Evolutionary conservation across 2,797 vertebrate genomes (phyloP).

Genomic region (Sparidentex hasta): DNA sequence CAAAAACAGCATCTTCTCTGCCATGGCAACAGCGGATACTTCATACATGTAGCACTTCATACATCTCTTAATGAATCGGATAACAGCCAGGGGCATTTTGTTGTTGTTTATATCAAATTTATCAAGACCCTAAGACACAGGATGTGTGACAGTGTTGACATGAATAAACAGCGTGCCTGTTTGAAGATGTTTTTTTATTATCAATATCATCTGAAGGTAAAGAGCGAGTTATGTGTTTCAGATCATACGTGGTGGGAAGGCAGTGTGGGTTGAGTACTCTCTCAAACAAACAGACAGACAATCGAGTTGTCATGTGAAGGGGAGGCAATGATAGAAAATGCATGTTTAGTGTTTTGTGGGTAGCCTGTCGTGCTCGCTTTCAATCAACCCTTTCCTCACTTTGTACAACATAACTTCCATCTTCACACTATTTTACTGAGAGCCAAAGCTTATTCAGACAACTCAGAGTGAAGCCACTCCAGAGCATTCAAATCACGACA

Average conservation of each 20-base stretch:
- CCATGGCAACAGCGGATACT: constrained; percentile 43
- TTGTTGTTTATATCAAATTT: not conserved
- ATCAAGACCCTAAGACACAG: not conserved
- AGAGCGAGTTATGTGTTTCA: not conserved
- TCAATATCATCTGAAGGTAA: not conserved
- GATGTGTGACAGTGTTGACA: not conserved
- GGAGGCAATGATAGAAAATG: not conserved
- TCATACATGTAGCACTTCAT: constrained; percentile 3
- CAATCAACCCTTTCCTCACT: not conserved
- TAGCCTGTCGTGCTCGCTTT: not conserved
- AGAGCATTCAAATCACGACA: constrained; percentile 20
- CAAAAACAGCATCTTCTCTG: not conserved
- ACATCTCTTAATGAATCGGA: not conserved
- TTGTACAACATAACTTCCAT: not conserved
- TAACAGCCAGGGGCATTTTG: not conserved
- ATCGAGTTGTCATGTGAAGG: not conserved
- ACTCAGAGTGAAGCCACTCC: not conserved
- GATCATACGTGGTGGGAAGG: not conserved
- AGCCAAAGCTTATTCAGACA: constrained; percentile 12
- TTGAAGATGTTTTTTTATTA: not conserved
- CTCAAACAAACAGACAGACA: constrained; percentile 30
- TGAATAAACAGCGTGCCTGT: not conserved
- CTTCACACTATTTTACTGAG: not conserved
- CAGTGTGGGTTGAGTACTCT: constrained; percentile 11
- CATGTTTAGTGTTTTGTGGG: not conserved